These are phyloP conservation scores for Adelges cooleyi DNA, from an alignment of 1,140 invertebrate genomes.

Conservation along the genomic window DNA sequence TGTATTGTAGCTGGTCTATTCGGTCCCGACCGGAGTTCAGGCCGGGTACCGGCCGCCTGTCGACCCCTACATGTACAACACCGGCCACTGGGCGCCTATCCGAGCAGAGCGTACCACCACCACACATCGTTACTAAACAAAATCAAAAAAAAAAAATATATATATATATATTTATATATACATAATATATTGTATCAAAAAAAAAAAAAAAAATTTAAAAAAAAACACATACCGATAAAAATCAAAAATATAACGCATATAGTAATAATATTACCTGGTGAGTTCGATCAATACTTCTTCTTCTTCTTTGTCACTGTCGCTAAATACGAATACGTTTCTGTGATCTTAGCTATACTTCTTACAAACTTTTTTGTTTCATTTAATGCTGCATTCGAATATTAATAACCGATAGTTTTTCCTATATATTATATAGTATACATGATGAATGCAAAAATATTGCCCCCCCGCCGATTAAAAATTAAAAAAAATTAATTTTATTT, in stretches of 20 bases:
- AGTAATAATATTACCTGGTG: slow-evolving; percentile 21
- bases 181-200: too few species aligned
- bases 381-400: too few species aligned
- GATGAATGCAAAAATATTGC: too few species aligned
- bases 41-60: slow-evolving; percentile 37
- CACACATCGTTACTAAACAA: slow-evolving; percentile 26
- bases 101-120: slow-evolving; percentile 37
- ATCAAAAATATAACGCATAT: slow-evolving; percentile 1
- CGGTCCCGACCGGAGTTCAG: slow-evolving; percentile 41
- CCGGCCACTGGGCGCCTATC: slow-evolving; percentile 38
- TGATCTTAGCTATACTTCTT: too few species aligned
- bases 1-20: slow-evolving; percentile 46
- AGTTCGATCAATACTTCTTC: slow-evolving; percentile 22
- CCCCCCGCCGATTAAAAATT: too few species aligned
- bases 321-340: too few species aligned
- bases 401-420: too few species aligned
- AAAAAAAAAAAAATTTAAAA: slow-evolving; percentile 10
- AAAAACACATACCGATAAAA: slow-evolving; percentile 10
- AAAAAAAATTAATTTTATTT: too few species aligned
- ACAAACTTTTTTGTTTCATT: too few species aligned
- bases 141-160: slow-evolving; percentile 31
- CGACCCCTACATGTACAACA: slow-evolving; percentile 40
- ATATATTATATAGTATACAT: too few species aligned
- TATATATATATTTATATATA: too few species aligned
- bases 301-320: background rate